Evolutionary conservation across 2,113 vertebrate genomes (phyloP).

Genomic region (Tupaia tana): DNA sequence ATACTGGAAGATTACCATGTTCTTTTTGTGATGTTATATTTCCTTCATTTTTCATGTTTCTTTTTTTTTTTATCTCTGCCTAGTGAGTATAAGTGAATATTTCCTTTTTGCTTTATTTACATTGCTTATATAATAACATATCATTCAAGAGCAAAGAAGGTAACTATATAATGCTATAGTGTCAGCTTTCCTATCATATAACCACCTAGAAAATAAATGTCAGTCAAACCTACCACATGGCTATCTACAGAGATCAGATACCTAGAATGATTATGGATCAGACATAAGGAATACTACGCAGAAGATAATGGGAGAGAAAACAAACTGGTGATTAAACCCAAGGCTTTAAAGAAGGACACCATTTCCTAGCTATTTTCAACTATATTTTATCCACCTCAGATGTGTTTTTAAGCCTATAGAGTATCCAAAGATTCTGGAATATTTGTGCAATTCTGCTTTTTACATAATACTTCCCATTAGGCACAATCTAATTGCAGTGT

Average conservation of each 20-base stretch:
- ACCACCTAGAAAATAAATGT: not conserved
- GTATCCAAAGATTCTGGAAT: slow-evolving; percentile 30
- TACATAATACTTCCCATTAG: slow-evolving; percentile 55
- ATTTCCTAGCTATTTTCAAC: slow-evolving; percentile 46
- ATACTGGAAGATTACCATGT: no score
- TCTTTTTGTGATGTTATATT: no score
- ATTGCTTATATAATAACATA: slow-evolving; percentile 45
- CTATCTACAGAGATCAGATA: slow-evolving; percentile 51
- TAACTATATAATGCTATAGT: slow-evolving; percentile 37
- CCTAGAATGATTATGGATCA: slow-evolving; percentile 16
- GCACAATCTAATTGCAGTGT: slow-evolving; percentile 40
- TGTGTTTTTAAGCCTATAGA: slow-evolving; percentile 49
- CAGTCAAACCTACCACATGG: slow-evolving; percentile 34
- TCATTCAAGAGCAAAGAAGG: slow-evolving; percentile 53
- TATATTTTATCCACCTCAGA: slow-evolving; percentile 34
- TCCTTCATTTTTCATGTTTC: no score
- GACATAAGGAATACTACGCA: not conserved
- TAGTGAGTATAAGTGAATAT: no score
- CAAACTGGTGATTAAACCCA: slow-evolving; percentile 30
- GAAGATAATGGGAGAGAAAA: not conserved
- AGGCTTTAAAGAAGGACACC: slow-evolving; percentile 27
- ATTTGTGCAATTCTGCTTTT: slow-evolving; percentile 68
- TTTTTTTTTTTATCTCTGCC: no score
- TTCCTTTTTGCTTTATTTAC: slow-evolving; percentile 48
- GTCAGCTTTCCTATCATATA: slow-evolving; percentile 38